phyloP scores from a whole-genome alignment of 2,888 invertebrate genomes.

The Ryuthela nishihirai region DNA sequence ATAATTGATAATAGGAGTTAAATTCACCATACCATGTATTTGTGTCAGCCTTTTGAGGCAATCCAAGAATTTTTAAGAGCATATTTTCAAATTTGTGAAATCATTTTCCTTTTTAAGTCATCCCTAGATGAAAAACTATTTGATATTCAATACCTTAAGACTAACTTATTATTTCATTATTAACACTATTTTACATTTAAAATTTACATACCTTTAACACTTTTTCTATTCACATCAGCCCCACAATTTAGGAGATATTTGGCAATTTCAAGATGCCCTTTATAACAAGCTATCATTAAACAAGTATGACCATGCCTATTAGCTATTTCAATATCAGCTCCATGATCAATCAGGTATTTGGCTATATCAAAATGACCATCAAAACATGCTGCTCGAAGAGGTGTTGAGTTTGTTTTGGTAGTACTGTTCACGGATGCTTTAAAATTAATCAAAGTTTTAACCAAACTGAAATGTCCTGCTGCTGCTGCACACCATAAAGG shows the following conservation, averaged over 20 bases:
- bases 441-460: slow-evolving; percentile 74
- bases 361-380: slow-evolving; percentile 95
- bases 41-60: no score
- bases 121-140: no score
- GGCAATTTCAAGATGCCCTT: slow-evolving; percentile 86
- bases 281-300: slow-evolving; percentile 96
- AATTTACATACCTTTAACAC: slow-evolving; percentile 54
- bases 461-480: slow-evolving; percentile 84
- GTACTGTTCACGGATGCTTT: slow-evolving; percentile 92
- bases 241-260: slow-evolving; percentile 78
- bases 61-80: no score
- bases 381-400: slow-evolving; percentile 91
- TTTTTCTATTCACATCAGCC: slow-evolving; percentile 87
- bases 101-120: no score
- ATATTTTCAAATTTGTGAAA: no score
- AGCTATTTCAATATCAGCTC: slow-evolving; percentile 94
- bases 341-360: slow-evolving; percentile 81
- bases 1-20: no score
- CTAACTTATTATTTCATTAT: no score
- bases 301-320: slow-evolving; percentile 96
- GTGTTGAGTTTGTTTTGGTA: slow-evolving; percentile 91
- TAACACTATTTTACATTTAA: no score
- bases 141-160: no score
- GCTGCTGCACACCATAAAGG: slow-evolving; percentile 98
- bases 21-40: no score